A percentile compares a stretch with the other conserved stretches of the same genome.
Conservation (phyloP, 2,888 invertebrate species). For the Pristionchus mayeri region DNA sequence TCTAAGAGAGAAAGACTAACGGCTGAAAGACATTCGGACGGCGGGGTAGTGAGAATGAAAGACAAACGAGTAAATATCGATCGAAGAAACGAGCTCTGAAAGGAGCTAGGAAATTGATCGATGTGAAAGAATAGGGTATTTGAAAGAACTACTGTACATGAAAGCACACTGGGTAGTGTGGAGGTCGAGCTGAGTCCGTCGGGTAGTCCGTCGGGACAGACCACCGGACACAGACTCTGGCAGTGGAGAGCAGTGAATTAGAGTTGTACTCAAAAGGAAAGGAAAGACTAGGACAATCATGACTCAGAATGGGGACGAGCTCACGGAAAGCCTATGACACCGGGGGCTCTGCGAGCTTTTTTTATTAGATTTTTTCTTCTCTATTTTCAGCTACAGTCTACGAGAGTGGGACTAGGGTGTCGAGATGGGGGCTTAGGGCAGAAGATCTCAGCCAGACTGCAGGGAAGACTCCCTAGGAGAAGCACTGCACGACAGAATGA, state of each 20-base stretch:
- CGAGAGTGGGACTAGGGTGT: slow-evolving; percentile 41
- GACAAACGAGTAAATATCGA: slow-evolving; percentile 31
- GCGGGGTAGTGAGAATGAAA: slow-evolving; percentile 32
- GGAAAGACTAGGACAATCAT: slow-evolving; percentile 23
- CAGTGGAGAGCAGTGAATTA: background rate
- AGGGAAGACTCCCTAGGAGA: background rate
- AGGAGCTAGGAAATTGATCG: background rate
- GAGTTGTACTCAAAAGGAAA: slow-evolving; percentile 31
- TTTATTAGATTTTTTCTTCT: slow-evolving; percentile 4
- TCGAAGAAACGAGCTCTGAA: background rate
- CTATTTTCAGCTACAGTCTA: background rate
- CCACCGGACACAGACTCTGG: slow-evolving; percentile 17
- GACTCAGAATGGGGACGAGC: background rate
- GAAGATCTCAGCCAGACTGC: background rate
- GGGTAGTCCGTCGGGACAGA: background rate
- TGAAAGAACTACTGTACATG: slow-evolving; percentile 36
- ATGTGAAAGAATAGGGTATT: slow-evolving; percentile 5
- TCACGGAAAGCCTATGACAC: slow-evolving; percentile 9
- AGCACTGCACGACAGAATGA: background rate
- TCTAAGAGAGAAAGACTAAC: slow-evolving; percentile 6
- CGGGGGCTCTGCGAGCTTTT: slow-evolving; percentile 31
- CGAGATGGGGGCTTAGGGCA: slow-evolving; percentile 33
- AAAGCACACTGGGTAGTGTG: slow-evolving; percentile 35
- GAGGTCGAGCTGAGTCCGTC: background rate
- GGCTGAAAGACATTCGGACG: slow-evolving; percentile 41